phyloP scores from a whole-genome alignment of 64 coral and sea anemone species.

The Astreopora myriophthalma region DNA sequence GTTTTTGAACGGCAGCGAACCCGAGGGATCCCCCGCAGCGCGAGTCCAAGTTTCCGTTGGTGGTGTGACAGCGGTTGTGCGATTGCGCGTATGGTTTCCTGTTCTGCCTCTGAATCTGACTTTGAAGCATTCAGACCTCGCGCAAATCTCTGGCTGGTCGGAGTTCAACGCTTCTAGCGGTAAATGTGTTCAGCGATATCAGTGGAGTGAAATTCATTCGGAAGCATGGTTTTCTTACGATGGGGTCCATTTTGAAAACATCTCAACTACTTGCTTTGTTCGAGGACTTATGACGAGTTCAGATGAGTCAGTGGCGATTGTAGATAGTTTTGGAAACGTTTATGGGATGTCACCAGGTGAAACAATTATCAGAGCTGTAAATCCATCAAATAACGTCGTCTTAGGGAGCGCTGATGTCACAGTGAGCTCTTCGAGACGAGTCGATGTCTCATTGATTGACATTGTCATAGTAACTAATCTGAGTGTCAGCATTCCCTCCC shows the following conservation, averaged over 20 bases:
- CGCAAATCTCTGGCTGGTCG: slow-evolving; percentile 55
- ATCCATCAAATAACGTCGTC: not conserved
- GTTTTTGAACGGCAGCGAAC: slow-evolving; percentile 48
- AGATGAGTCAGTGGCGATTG: slow-evolving; percentile 9
- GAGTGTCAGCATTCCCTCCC: slow-evolving; percentile 31
- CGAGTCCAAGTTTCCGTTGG: slow-evolving; percentile 13
- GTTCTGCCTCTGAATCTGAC: slow-evolving; percentile 33
- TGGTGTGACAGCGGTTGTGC: slow-evolving; percentile 5
- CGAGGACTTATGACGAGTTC: slow-evolving; percentile 1
- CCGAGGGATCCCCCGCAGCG: slow-evolving; percentile 17
- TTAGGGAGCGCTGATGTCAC: slow-evolving; percentile 20
- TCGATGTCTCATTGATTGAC: slow-evolving; percentile 49
- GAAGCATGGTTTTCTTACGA: slow-evolving; percentile 19
- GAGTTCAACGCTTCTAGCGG: not conserved
- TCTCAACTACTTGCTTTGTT: slow-evolving; percentile 39
- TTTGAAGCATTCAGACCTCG: slow-evolving; percentile 33
- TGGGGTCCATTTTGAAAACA: slow-evolving; percentile 25
- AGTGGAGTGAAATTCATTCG: slow-evolving; percentile 44
- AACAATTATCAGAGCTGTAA: slow-evolving; percentile 33
- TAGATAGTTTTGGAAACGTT: slow-evolving; percentile 21
- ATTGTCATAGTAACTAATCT: slow-evolving; percentile 68
- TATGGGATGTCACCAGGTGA: slow-evolving; percentile 40
- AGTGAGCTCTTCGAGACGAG: slow-evolving; percentile 1
- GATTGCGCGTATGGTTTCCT: slow-evolving; percentile 65
- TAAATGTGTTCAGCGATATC: slow-evolving; percentile 40